These are phyloP conservation scores for Sebastes steindachneri DNA, from an alignment of 2,797 vertebrate species.

Conservation along the genomic window DNA sequence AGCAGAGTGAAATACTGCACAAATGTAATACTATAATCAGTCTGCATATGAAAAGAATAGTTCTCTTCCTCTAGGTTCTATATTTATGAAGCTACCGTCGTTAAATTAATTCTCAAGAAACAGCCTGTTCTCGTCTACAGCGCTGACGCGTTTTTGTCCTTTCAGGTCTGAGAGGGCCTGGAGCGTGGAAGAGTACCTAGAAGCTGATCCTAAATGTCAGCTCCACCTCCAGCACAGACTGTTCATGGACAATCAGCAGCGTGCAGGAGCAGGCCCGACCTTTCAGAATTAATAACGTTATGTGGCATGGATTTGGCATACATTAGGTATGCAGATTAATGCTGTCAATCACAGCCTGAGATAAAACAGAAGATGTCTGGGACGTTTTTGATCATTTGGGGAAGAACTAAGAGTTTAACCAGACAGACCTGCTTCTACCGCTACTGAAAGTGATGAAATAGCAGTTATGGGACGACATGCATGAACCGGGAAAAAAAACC, in stretches of 20 bases:
- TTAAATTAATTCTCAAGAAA: neutral
- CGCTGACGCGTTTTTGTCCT: neutral
- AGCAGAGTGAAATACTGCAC: neutral
- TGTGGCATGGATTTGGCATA: neutral
- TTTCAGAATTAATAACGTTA: slow-evolving; percentile 22
- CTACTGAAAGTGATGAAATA: neutral
- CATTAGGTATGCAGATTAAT: neutral
- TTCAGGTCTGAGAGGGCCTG: slow-evolving; percentile 15
- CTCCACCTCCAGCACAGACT: slow-evolving; percentile 25
- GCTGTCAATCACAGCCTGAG: neutral
- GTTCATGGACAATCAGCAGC: neutral
- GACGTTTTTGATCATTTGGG: neutral
- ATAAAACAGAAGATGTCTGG: neutral
- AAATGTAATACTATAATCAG: neutral
- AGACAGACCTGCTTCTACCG: neutral
- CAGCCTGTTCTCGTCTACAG: neutral
- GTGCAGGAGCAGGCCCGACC: slow-evolving; percentile 61
- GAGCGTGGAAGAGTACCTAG: slow-evolving; percentile 6
- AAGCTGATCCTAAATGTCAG: slow-evolving; percentile 40
- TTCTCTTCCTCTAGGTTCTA: neutral
- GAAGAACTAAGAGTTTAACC: neutral
- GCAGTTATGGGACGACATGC: neutral
- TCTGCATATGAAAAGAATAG: neutral
- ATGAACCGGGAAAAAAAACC: neutral
- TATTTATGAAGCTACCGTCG: neutral